Conservation (phyloP, 2,797 vertebrate species). For the Hippoglossus hippoglossus region DNA sequence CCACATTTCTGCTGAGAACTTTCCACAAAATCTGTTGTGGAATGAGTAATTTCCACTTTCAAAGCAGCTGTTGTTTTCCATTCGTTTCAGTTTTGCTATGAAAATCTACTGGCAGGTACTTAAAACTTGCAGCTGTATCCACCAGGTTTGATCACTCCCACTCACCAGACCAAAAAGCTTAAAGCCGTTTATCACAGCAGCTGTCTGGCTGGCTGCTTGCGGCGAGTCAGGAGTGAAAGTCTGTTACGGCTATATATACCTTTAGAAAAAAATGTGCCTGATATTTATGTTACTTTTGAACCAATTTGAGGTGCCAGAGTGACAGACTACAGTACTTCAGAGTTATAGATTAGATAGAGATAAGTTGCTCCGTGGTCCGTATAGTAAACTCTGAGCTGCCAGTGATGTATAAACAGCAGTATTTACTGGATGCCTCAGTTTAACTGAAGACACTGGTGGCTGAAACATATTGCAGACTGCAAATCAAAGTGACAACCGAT, state of each 20-base stretch:
- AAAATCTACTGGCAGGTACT: conserved; percentile 6
- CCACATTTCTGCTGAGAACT: neutral
- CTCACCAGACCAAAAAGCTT: conserved; percentile 36
- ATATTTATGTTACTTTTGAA: conserved; percentile 32
- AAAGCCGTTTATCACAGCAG: conserved; percentile 31
- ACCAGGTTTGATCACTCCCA: conserved; percentile 32
- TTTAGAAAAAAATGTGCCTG: conserved; percentile 10
- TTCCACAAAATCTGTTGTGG: neutral
- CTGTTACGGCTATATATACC: conserved; percentile 19
- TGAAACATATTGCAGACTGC: neutral
- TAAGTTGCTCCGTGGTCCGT: neutral
- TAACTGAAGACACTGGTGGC: neutral
- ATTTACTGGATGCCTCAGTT: neutral
- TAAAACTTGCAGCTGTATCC: neutral
- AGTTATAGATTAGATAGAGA: conserved; percentile 9
- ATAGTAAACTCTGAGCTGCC: neutral
- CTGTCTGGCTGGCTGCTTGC: conserved; percentile 4
- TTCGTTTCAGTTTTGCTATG: neutral
- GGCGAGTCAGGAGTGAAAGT: conserved; percentile 14
- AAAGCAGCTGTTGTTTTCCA: neutral
- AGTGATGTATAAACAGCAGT: conserved; percentile 2
- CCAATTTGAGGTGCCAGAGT: conserved; percentile 33
- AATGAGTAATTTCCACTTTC: neutral
- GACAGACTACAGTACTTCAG: neutral
- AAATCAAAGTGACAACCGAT: neutral